Conservation (phyloP, 2,113 vertebrate species). For the Actinemys pallida region DNA sequence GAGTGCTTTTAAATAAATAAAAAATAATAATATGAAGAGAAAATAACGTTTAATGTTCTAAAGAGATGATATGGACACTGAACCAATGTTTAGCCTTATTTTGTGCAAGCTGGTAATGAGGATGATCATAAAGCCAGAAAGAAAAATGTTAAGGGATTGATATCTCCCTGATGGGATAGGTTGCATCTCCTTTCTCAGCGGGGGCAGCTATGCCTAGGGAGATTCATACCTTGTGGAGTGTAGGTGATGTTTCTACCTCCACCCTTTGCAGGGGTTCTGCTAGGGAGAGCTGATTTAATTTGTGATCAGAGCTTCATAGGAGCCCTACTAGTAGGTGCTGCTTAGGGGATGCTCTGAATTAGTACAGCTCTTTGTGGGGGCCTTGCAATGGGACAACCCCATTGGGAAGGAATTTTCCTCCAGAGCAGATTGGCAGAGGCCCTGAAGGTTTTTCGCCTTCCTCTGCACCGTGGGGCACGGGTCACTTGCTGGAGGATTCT, state of each 20-base stretch:
- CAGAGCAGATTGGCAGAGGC: too few relatives aligned
- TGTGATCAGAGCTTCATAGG: background rate
- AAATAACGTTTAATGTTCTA: background rate
- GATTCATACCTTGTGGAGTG: background rate
- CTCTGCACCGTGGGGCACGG: too few relatives aligned
- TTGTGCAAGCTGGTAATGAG: background rate
- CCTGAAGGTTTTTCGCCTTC: too few relatives aligned
- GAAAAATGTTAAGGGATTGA: background rate
- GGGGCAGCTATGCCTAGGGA: background rate
- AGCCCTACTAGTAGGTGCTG: background rate
- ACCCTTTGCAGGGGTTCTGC: background rate
- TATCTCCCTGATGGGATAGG: background rate
- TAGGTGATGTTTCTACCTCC: background rate
- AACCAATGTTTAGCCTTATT: background rate
- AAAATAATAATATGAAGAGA: background rate
- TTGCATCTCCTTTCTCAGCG: background rate
- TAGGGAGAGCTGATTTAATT: background rate
- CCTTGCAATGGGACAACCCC: fast-evolving
- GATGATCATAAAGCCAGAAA: background rate
- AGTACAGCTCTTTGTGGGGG: fast-evolving
- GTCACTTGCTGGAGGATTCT: too few relatives aligned
- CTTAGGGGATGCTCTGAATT: background rate
- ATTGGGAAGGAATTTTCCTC: background rate
- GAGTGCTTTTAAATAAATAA: background rate
- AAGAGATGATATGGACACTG: background rate